phyloP scores from a whole-genome alignment of 2,113 vertebrate genomes.

The Tylochromis polylepis region DNA sequence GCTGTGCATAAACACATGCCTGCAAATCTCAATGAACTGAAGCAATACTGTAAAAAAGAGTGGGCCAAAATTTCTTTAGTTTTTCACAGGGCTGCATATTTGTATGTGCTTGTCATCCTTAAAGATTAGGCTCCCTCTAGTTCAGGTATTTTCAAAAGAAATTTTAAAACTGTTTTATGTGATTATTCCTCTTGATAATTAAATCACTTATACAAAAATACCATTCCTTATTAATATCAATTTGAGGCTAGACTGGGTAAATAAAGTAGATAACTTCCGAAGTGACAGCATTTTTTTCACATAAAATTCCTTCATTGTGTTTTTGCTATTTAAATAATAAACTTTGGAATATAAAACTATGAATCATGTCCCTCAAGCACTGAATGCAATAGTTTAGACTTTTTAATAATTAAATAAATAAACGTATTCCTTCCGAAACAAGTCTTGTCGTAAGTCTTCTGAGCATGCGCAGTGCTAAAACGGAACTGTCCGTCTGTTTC shows the following conservation, averaged over 20 bases:
- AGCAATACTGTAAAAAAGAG: background rate
- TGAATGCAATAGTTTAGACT: background rate
- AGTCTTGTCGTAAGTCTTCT: background rate
- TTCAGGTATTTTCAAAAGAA: background rate
- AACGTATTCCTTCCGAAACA: background rate
- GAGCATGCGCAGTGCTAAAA: conserved; percentile 33
- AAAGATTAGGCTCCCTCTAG: background rate
- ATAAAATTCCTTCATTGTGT: background rate
- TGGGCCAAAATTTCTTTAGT: background rate
- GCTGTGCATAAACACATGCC: background rate
- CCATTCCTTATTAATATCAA: background rate
- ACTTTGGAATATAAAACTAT: background rate
- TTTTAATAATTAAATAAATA: background rate
- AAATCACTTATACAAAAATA: background rate
- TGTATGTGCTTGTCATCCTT: background rate
- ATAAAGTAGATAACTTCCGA: background rate
- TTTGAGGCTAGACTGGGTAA: background rate
- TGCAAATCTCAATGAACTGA: background rate
- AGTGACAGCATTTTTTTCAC: background rate
- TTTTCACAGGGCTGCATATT: background rate
- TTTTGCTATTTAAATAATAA: background rate
- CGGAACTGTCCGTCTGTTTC: conserved; percentile 28
- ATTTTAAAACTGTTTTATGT: background rate
- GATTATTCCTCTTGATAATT: background rate
- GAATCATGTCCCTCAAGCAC: background rate